Evolutionary conservation across 2,888 invertebrate genomes (phyloP).

Genomic region (Diadegma fenestrale): DNA sequence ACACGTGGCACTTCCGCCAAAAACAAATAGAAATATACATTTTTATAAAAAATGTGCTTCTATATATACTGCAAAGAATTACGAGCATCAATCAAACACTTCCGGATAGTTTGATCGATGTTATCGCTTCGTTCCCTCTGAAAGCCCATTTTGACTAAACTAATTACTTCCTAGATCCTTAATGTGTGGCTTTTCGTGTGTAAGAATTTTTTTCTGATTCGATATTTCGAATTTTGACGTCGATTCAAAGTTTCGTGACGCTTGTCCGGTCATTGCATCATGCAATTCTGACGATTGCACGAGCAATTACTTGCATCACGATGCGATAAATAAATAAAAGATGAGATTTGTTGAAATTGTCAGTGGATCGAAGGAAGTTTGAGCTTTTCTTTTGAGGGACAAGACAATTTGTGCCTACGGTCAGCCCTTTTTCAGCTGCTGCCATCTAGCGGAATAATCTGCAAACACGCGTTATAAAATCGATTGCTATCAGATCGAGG

Average conservation of each 20-base stretch:
- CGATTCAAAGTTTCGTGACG: no score
- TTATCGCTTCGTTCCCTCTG: slow-evolving; percentile 1
- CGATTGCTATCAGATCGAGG: not conserved
- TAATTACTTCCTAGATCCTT: not conserved
- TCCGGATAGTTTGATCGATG: slow-evolving; percentile 16
- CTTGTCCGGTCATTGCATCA: no score
- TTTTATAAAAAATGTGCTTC: not conserved
- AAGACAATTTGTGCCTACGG: not conserved
- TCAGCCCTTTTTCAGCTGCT: not conserved
- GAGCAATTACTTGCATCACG: no score
- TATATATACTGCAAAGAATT: not conserved
- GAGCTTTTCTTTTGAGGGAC: not conserved
- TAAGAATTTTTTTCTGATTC: not conserved
- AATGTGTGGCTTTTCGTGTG: not conserved
- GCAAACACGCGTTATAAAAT: slow-evolving; percentile 5
- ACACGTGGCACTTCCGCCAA: slow-evolving; percentile 22
- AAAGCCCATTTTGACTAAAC: not conserved
- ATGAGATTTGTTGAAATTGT: not conserved
- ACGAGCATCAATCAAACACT: slow-evolving; percentile 11
- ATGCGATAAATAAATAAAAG: not conserved
- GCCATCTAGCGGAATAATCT: slow-evolving; percentile 39
- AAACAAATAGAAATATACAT: slow-evolving; percentile 1
- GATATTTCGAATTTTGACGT: not conserved
- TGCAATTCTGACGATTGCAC: no score
- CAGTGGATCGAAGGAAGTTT: not conserved